phyloP scores from a whole-genome alignment of 2,113 vertebrate species.

The Microcebus murinus region DNA sequence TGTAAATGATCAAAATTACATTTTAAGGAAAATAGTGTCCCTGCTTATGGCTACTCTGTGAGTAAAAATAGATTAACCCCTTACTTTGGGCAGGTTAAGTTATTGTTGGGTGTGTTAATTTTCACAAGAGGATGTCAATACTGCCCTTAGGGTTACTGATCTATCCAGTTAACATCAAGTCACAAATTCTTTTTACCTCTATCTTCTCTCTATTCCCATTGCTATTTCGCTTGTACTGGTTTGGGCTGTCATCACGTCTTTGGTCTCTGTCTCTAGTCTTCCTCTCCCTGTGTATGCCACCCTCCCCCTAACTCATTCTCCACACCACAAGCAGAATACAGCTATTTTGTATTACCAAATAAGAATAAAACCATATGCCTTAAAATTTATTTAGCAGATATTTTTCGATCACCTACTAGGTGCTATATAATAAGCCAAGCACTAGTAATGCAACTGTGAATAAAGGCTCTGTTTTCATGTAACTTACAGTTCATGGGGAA shows the following conservation, averaged over 20 bases:
- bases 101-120: slow-evolving; percentile 22
- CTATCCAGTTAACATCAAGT: background rate
- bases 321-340: background rate
- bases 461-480: background rate
- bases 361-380: background rate
- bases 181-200: background rate
- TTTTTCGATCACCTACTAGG: background rate
- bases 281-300: background rate
- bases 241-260: background rate
- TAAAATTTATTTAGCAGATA: background rate
- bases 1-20: slow-evolving; percentile 5
- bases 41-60: background rate
- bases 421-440: background rate
- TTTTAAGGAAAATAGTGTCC: background rate
- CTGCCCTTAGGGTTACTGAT: background rate
- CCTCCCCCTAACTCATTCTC: background rate
- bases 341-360: background rate
- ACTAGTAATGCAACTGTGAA: background rate
- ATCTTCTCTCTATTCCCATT: background rate
- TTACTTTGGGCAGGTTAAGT: background rate
- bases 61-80: background rate
- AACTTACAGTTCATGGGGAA: background rate
- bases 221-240: background rate
- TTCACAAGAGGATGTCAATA: background rate
- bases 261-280: background rate